Percentiles rank a stretch among this genome's conserved stretches.
Evolutionary conservation across 2,888 invertebrate species (phyloP).

Genomic region (Halocaridina rubra): DNA sequence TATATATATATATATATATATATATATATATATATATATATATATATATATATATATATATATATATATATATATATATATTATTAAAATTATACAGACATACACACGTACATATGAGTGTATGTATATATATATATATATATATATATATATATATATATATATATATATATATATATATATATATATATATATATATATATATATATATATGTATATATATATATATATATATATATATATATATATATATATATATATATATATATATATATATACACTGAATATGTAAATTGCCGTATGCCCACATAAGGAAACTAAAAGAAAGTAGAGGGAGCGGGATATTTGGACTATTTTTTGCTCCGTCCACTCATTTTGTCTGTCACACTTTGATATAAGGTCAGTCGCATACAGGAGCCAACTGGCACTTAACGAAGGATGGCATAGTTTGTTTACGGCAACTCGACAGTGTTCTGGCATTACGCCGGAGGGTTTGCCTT

Average conservation of each 20-base stretch:
- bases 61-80: background rate
- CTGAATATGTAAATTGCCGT: too few relatives aligned
- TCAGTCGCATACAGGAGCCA: too few relatives aligned
- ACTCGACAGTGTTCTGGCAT: too few relatives aligned
- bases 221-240: background rate
- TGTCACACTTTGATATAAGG: too few relatives aligned
- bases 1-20: background rate
- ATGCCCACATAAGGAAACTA: too few relatives aligned
- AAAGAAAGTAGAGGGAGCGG: too few relatives aligned
- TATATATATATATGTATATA: background rate
- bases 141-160: background rate
- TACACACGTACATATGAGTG: background rate
- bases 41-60: background rate
- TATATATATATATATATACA: background rate
- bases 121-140: background rate
- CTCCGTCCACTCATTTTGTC: too few relatives aligned
- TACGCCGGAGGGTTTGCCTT: too few relatives aligned
- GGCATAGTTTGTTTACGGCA: too few relatives aligned
- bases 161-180: slow-evolving; percentile 14
- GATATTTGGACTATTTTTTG: too few relatives aligned
- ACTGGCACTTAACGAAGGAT: too few relatives aligned
- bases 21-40: too few relatives aligned
- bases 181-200: background rate
- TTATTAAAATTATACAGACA: background rate
- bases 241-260: slow-evolving; percentile 9